A percentile compares a stretch with the other conserved stretches of the same genome.
Conservation (phyloP, 53 echinoderm and acorn worm species). For the Zoroaster sp. region DNA sequence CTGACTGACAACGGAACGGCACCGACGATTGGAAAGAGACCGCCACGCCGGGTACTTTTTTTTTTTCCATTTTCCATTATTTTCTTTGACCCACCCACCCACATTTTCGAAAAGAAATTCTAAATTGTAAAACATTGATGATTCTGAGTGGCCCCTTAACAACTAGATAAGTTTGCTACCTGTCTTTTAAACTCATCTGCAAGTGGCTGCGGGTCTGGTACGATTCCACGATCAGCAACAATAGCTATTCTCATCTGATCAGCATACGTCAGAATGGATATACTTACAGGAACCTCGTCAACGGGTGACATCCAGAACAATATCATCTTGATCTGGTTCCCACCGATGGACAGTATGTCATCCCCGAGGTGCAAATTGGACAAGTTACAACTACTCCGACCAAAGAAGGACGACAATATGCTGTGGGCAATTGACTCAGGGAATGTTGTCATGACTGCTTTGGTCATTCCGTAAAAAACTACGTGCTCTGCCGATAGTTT, state of each 20-base stretch:
- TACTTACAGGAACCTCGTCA: slow-evolving; percentile 62
- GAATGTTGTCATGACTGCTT: slow-evolving; percentile 46
- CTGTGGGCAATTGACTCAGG: slow-evolving; percentile 49
- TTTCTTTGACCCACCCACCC: no score
- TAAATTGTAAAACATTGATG: no score
- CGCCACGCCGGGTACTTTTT: no score
- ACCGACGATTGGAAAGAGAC: no score
- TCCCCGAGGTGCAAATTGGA: slow-evolving; percentile 59
- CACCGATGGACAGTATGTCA: slow-evolving; percentile 34
- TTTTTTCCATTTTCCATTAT: no score
- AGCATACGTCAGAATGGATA: slow-evolving; percentile 65
- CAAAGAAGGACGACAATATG: slow-evolving; percentile 37
- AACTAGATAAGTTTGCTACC: no score
- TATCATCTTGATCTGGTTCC: slow-evolving; percentile 53
- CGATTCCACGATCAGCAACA: slow-evolving; percentile 51
- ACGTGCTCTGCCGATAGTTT: slow-evolving; percentile 66
- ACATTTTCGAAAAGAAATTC: no score
- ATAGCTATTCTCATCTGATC: slow-evolving; percentile 62
- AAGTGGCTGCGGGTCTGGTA: slow-evolving; percentile 57
- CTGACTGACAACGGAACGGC: no score
- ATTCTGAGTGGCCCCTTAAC: no score
- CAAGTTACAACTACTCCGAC: slow-evolving; percentile 49
- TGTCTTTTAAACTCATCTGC: slow-evolving; percentile 58
- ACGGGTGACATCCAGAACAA: slow-evolving; percentile 65
- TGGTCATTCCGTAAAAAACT: slow-evolving; percentile 52